These are phyloP conservation scores for Polypedilum vanderplanki DNA, from an alignment of 1,140 invertebrate genomes.

Conservation along the genomic window DNA sequence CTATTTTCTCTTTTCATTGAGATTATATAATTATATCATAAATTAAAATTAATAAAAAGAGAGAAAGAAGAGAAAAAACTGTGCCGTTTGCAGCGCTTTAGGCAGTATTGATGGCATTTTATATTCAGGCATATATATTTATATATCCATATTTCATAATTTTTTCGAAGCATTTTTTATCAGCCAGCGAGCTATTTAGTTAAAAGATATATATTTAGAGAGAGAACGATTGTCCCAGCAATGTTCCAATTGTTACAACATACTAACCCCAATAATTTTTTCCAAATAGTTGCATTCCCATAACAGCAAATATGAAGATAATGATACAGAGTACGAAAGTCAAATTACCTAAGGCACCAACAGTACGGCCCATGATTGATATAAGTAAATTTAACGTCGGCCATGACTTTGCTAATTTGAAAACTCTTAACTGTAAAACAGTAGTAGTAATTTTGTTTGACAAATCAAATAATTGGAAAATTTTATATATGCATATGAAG, in stretches of 20 bases:
- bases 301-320: conserved; percentile 98
- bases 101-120: not conserved
- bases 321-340: conserved; percentile 96
- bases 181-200: not conserved
- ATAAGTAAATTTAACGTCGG: conserved; percentile 96
- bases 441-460: no score
- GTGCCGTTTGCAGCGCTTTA: conserved; percentile 9
- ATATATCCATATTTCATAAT: not conserved
- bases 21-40: no score
- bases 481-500: not conserved
- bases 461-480: not conserved
- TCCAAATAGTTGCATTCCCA: conserved; percentile 98
- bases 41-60: no score
- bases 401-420: conserved; percentile 99
- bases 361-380: conserved; percentile 96
- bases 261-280: conserved; percentile 64
- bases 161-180: conserved; percentile 6
- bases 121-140: not conserved
- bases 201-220: not conserved
- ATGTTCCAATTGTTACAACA: not conserved
- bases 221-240: not conserved
- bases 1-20: no score
- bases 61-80: not conserved
- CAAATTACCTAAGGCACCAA: conserved; percentile 95
- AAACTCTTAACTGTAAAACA: conserved; percentile 85